A percentile compares a stretch with the other conserved stretches of the same genome.
Conservation (phyloP, 2,113 vertebrate genomes). For the Alethe diademata region DNA sequence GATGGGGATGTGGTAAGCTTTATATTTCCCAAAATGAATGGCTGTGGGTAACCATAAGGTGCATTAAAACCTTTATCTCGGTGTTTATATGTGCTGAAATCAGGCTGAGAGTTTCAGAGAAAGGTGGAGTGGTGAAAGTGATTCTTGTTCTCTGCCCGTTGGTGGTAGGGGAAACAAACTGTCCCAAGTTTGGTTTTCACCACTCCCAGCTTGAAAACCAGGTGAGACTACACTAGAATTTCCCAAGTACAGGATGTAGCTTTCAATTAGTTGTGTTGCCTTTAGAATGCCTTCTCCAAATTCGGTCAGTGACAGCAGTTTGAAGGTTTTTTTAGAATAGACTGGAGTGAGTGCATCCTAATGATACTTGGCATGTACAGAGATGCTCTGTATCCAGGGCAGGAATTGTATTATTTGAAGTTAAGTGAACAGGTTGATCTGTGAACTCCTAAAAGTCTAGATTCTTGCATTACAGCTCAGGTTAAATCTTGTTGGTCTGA, state of each 20-base stretch:
- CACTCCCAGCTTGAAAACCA: neutral
- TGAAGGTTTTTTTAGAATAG: neutral
- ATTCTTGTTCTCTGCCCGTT: neutral
- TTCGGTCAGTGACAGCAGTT: neutral
- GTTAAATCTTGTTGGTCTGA: neutral
- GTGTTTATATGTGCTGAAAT: neutral
- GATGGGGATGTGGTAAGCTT: neutral
- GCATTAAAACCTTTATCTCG: neutral
- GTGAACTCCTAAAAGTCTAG: neutral
- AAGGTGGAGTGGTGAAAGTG: neutral
- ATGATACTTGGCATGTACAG: neutral
- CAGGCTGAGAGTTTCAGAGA: neutral
- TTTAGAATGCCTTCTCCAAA: neutral
- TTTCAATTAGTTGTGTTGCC: neutral
- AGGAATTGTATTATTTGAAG: neutral
- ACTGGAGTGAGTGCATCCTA: neutral
- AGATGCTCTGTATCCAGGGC: neutral
- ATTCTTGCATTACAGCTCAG: neutral
- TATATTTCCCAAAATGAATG: neutral
- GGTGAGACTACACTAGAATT: neutral
- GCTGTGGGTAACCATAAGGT: neutral
- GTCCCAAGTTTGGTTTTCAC: neutral
- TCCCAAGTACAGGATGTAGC: rapidly evolving
- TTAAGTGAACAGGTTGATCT: neutral
- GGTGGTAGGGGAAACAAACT: neutral